Evolutionary conservation across 1,140 invertebrate genomes (phyloP), one percentile per base, ranked within the genome.

Genomic region (Atta cephalotes): DNA sequence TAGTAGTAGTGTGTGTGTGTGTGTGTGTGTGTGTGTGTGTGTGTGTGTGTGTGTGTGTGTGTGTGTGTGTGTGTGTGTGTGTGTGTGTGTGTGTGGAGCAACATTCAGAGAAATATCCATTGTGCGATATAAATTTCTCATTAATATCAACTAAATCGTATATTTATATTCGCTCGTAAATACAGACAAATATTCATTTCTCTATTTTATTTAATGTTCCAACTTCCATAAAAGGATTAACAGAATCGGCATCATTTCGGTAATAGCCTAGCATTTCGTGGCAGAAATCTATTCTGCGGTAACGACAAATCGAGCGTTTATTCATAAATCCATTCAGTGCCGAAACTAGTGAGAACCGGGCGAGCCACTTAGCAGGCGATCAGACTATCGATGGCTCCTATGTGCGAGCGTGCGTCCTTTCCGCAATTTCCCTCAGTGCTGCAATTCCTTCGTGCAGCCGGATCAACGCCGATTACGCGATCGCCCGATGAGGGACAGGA

Each of bases 391-490:
- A 45, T 53, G n/a, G 45, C 71, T 66, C 16, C 31, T 51, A 84
- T 49, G 51, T 53, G 45, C 45, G 62, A 82, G 18, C 53, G 65
- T 58, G 63, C 88, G 58, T 88, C 76, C 65, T 87, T 87, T 76
- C 63, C 85, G 70, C 87, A 65, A 84, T 87, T 82, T 86, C 53
- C 51, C 65, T 62, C 51, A 51, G 79, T 70, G 45, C 77, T 35
- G 77, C 76, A 79, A 82, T 70, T 87, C 63, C 85, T 82, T 70
- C 60, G 62, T 74, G 53, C 58, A n/a, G 18, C 74, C 68, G 77
- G 77, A 88, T 87, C 82, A 71, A 68, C 82, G 68, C 31, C 68
- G 74, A 56, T 86, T 70, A 56, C 39, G n/a, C 66, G 87, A 85
- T 85, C 72, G 66, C 39, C 82, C 82, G 68, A 53, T 74, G 81